Conservation (phyloP, 2,797 vertebrate genomes). For the Tenualosa ilisha region DNA sequence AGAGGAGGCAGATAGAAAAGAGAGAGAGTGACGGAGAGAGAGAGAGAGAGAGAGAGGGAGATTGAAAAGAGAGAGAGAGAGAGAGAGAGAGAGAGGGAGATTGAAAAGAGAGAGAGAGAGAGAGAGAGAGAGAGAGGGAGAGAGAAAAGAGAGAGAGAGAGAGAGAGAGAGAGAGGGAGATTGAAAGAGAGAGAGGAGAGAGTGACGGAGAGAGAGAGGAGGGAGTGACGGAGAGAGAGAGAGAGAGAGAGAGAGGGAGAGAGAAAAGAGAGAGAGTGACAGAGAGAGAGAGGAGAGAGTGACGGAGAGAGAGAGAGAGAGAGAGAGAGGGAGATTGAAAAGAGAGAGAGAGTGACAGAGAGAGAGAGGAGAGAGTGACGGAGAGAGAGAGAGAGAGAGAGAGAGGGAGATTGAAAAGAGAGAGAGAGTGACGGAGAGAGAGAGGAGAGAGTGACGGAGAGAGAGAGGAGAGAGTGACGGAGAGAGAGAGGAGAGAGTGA, state of each 20-base stretch:
- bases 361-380: background rate
- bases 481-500: background rate
- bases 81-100: background rate
- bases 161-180: background rate
- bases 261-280: background rate
- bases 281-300: background rate
- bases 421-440: background rate
- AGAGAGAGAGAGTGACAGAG: background rate
- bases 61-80: background rate
- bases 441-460: background rate
- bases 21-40: background rate
- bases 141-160: background rate
- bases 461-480: background rate
- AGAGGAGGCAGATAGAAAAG: background rate
- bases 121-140: background rate
- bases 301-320: background rate
- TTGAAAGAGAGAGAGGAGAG: background rate
- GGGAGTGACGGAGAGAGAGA: background rate
- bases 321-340: background rate
- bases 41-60: background rate
- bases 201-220: background rate
- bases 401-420: background rate
- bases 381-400: background rate
- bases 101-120: background rate
- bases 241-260: background rate